These are phyloP conservation scores for Belonocnema kinseyi DNA, from an alignment of 1,140 invertebrate genomes.

Conservation along the genomic window DNA sequence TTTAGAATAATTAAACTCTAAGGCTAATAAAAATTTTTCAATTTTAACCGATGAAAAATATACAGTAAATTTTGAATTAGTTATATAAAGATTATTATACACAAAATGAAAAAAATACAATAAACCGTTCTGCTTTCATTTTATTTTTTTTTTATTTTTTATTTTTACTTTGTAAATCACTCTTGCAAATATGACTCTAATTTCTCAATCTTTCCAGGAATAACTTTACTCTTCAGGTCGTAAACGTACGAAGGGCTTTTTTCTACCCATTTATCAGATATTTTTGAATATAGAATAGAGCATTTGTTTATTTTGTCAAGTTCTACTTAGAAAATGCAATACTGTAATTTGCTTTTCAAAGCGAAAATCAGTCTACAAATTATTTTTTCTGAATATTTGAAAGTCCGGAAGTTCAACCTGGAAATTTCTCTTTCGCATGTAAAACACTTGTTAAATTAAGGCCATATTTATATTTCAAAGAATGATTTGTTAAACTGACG, in stretches of 20 bases:
- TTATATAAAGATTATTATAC: too few relatives aligned
- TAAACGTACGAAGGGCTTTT: conserved; percentile 9
- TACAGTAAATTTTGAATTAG: too few relatives aligned
- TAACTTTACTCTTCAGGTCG: conserved; percentile 4
- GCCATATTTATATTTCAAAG: too few relatives aligned
- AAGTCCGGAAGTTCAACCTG: too few relatives aligned
- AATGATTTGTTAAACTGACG: too few relatives aligned
- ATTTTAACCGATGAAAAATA: too few relatives aligned
- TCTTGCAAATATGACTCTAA: conserved; percentile 16
- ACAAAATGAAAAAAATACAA: neutral
- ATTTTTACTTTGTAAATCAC: conserved; percentile 29
- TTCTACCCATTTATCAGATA: conserved; percentile 10
- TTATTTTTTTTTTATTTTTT: neutral
- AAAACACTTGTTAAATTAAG: too few relatives aligned
- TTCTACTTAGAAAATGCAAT: neutral
- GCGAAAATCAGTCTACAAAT: neutral
- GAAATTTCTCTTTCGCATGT: too few relatives aligned
- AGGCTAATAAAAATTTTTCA: too few relatives aligned
- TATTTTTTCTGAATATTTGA: too few relatives aligned
- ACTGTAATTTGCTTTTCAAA: neutral
- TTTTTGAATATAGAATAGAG: neutral
- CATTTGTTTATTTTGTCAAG: neutral
- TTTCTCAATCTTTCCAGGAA: conserved; percentile 22
- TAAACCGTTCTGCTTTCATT: neutral
- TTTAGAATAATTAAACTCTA: too few relatives aligned